These are phyloP conservation scores for Cetonia aurata DNA, from an alignment of 2,888 invertebrate species.

Conservation along the genomic window DNA sequence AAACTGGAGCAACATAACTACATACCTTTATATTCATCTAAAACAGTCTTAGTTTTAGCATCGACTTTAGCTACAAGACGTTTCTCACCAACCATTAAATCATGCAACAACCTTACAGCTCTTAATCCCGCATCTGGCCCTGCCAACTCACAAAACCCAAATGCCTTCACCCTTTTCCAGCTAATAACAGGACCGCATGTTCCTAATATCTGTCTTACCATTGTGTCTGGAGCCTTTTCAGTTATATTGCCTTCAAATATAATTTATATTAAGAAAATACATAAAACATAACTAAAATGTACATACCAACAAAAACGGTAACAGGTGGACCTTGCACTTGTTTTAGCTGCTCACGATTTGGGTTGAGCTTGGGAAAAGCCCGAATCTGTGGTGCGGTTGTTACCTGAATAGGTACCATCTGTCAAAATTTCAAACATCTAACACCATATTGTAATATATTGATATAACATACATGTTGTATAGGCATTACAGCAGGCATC, in stretches of 20 bases:
- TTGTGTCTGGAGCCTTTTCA: conserved; percentile 93
- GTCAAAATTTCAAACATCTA: conserved; percentile 51
- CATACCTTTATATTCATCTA: conserved; percentile 92
- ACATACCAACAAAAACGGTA: conserved; percentile 93
- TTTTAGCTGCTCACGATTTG: conserved; percentile 63
- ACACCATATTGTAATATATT: conserved; percentile 19
- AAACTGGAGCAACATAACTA: not conserved
- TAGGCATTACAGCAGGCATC: conserved; percentile 78
- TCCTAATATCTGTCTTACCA: conserved; percentile 92
- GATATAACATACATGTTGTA: conserved; percentile 76
- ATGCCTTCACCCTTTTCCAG: conserved; percentile 98
- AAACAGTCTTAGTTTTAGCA: conserved; percentile 94
- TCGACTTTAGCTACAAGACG: conserved; percentile 96
- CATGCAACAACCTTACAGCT: conserved; percentile 93
- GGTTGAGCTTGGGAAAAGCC: conserved; percentile 64
- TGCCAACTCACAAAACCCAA: conserved; percentile 98
- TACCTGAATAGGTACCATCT: conserved; percentile 71
- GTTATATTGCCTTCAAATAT: conserved; percentile 82
- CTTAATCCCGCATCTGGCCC: conserved; percentile 95
- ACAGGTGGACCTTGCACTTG: conserved; percentile 85
- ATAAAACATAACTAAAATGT: not conserved
- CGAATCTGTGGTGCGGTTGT: conserved; percentile 65
- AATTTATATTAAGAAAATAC: conserved; percentile 17
- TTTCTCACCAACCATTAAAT: conserved; percentile 92
- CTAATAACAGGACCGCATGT: conserved; percentile 94